Percentiles rank a stretch among this genome's conserved stretches.
These are phyloP conservation scores for Amphipoea oculea DNA, from an alignment of 2,888 invertebrate genomes.

Conservation along the genomic window DNA sequence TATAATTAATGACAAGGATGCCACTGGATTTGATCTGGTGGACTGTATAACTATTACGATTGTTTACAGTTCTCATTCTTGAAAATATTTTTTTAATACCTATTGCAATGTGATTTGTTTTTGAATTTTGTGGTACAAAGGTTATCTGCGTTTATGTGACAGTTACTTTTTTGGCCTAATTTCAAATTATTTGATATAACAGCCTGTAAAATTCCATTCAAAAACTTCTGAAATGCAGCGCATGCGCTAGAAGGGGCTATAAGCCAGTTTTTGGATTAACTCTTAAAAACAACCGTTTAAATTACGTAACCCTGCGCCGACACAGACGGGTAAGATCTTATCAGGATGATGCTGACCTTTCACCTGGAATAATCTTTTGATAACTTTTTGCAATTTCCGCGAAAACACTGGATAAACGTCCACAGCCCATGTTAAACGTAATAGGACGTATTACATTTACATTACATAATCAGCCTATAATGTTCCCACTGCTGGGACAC, in stretches of 20 bases:
- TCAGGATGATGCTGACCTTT: conserved; percentile 21
- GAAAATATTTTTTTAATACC: background rate
- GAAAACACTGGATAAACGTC: background rate
- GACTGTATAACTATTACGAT: background rate
- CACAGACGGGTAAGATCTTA: background rate
- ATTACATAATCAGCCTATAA: too few relatives aligned
- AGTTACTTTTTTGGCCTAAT: background rate
- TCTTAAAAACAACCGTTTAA: background rate
- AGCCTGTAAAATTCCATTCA: background rate
- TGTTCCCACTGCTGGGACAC: too few relatives aligned
- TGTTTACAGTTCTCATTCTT: background rate
- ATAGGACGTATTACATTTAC: background rate
- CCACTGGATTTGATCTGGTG: too few relatives aligned
- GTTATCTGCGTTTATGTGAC: background rate
- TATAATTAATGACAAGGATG: background rate
- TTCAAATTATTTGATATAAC: background rate
- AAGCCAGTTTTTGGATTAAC: background rate
- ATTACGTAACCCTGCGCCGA: background rate
- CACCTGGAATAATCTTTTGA: conserved; percentile 4
- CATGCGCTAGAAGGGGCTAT: background rate
- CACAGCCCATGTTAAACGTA: background rate
- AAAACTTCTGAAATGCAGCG: too few relatives aligned
- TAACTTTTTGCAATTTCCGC: background rate
- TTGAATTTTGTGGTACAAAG: background rate
- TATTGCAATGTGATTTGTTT: background rate